Conservation (phyloP, 2,797 vertebrate genomes). For the Nannoperca obscura region DNA sequence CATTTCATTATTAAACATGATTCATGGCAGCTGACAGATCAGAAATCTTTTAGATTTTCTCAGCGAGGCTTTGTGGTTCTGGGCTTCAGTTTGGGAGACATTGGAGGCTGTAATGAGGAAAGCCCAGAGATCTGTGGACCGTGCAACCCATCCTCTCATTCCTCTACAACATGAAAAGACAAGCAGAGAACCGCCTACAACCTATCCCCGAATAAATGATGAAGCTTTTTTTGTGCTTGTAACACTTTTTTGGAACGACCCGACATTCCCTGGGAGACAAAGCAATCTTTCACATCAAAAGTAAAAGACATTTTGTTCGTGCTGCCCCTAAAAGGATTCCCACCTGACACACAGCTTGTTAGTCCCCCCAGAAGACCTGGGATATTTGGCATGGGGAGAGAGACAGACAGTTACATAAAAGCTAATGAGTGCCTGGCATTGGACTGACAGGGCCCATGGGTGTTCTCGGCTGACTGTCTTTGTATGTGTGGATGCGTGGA, state of each 20-base stretch:
- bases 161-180: constrained; percentile 66
- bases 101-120: constrained; percentile 67
- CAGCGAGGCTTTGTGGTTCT: constrained; percentile 24
- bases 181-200: constrained; percentile 53
- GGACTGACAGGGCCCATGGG: constrained; percentile 64
- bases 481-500: constrained; percentile 41
- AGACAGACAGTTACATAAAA: constrained; percentile 65
- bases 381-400: constrained; percentile 67
- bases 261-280: constrained; percentile 65
- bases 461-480: constrained; percentile 51
- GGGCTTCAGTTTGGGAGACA: constrained; percentile 37
- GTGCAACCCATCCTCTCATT: constrained; percentile 48
- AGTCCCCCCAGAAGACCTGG: constrained; percentile 44
- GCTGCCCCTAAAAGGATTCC: constrained; percentile 65
- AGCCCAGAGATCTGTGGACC: constrained; percentile 56
- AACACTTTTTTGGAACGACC: constrained; percentile 61
- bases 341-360: constrained; percentile 63
- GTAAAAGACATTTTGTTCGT: constrained; percentile 71
- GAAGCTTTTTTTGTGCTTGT: constrained; percentile 56
- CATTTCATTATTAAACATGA: constrained; percentile 56
- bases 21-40: constrained; percentile 55
- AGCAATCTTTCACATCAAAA: constrained; percentile 68
- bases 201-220: constrained; percentile 61
- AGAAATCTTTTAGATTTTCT: constrained; percentile 45
- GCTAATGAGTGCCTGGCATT: constrained; percentile 72